Conservation (phyloP, 2,888 invertebrate species). For the Eupelmus urozonus region DNA sequence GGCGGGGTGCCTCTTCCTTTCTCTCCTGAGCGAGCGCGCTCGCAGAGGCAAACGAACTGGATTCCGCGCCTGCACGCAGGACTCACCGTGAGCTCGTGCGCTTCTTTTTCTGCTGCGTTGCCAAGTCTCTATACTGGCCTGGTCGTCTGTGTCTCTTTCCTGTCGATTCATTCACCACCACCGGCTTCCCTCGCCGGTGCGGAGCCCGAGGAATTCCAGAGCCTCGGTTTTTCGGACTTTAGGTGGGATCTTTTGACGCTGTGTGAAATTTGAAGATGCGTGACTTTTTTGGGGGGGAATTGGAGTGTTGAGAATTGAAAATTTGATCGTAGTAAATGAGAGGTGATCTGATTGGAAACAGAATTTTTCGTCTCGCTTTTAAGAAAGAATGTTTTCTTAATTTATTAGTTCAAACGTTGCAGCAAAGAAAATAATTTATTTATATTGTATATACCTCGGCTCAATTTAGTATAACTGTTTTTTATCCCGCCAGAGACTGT, state of each 20-base stretch:
- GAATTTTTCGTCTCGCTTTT: too few relatives aligned
- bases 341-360: too few relatives aligned
- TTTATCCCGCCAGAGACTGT: too few relatives aligned
- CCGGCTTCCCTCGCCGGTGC: neutral
- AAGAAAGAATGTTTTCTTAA: too few relatives aligned
- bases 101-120: conserved; percentile 39
- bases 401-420: too few relatives aligned
- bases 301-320: too few relatives aligned
- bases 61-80: conserved; percentile 48
- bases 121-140: conserved; percentile 40
- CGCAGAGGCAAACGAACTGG: conserved; percentile 28
- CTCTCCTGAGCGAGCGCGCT: neutral
- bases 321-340: too few relatives aligned
- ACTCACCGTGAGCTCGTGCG: conserved; percentile 24
- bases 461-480: too few relatives aligned
- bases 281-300: too few relatives aligned
- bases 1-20: conserved; percentile 68
- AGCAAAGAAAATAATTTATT: too few relatives aligned
- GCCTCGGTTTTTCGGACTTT: neutral
- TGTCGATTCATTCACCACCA: conserved; percentile 5
- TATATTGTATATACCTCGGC: too few relatives aligned
- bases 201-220: conserved; percentile 25
- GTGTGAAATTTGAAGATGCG: neutral
- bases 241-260: neutral
- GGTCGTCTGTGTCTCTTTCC: neutral